A percentile compares a stretch with the other conserved stretches of the same genome.
Evolutionary conservation across 2,113 vertebrate species (phyloP).

Genomic region (Nematolebias whitei): DNA sequence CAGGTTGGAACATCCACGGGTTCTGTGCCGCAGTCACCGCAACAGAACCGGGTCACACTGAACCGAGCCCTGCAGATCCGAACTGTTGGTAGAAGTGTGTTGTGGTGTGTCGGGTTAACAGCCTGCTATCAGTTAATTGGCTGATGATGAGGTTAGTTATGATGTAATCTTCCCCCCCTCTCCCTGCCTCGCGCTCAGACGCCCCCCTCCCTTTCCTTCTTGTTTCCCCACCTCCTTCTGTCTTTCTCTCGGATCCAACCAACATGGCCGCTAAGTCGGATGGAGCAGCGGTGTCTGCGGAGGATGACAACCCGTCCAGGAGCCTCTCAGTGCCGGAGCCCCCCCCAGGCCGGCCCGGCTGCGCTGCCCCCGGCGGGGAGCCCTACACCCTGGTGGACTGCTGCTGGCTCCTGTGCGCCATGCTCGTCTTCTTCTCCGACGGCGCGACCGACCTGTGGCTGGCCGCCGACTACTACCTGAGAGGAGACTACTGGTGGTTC

Average conservation of each 20-base stretch:
- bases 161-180: slow-evolving; percentile 74
- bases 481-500: slow-evolving; percentile 87
- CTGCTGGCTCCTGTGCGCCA: slow-evolving; percentile 90
- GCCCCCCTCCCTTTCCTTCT: slow-evolving; percentile 50
- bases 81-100: background rate
- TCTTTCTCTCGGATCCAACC: slow-evolving; percentile 81
- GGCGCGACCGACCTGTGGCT: slow-evolving; percentile 97
- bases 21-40: slow-evolving; percentile 1
- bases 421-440: slow-evolving; percentile 96
- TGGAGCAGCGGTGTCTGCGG: slow-evolving; percentile 85
- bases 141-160: slow-evolving; percentile 78
- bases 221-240: slow-evolving; percentile 62
- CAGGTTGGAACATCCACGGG: too few species aligned
- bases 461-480: slow-evolving; percentile 92
- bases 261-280: slow-evolving; percentile 99
- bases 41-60: background rate
- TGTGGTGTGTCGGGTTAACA: slow-evolving; percentile 55
- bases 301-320: slow-evolving; percentile 74
- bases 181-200: slow-evolving; percentile 38
- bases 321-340: slow-evolving; percentile 73
- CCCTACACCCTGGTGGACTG: slow-evolving; percentile 87
- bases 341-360: slow-evolving; percentile 60
- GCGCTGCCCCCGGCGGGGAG: slow-evolving; percentile 65
- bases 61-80: background rate
- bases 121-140: slow-evolving; percentile 71